Evolutionary conservation across 2,888 invertebrate genomes (phyloP).

Genomic region (Philonicus albiceps): DNA sequence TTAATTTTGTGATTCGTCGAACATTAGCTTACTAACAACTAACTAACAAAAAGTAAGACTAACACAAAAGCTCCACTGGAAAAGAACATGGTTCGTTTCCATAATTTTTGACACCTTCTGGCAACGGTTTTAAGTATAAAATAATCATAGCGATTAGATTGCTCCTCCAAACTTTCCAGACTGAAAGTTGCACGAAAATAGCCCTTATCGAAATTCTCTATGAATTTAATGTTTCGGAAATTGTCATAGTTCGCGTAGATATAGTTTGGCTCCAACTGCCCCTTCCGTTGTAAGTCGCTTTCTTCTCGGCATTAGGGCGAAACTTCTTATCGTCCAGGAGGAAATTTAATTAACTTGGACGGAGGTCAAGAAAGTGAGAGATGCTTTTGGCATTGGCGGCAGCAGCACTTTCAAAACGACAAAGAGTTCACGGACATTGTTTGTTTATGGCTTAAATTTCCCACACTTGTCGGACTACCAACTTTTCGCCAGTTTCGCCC

Average conservation of each 20-base stretch:
- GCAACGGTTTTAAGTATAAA: not conserved
- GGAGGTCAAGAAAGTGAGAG: constrained; percentile 17
- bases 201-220: constrained; percentile 6
- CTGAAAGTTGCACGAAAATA: not conserved
- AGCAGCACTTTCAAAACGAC: not conserved
- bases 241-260: not conserved
- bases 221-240: constrained; percentile 8
- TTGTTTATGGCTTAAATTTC: not conserved
- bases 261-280: not conserved
- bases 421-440: not conserved
- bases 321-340: constrained; percentile 11
- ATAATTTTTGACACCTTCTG: constrained; percentile 5
- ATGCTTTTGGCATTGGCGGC: not conserved
- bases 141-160: not conserved
- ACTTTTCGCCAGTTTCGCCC: not conserved
- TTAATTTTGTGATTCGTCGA: too few species aligned
- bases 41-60: too few species aligned
- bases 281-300: not conserved
- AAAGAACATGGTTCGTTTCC: not conserved
- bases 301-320: not conserved
- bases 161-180: not conserved
- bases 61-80: not conserved
- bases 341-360: constrained; percentile 33
- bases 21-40: too few species aligned
- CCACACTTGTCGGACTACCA: not conserved